Base-by-base conservation (phyloP, 2,888 invertebrate genomes). In the Taphrorychus bicolor region DNA sequence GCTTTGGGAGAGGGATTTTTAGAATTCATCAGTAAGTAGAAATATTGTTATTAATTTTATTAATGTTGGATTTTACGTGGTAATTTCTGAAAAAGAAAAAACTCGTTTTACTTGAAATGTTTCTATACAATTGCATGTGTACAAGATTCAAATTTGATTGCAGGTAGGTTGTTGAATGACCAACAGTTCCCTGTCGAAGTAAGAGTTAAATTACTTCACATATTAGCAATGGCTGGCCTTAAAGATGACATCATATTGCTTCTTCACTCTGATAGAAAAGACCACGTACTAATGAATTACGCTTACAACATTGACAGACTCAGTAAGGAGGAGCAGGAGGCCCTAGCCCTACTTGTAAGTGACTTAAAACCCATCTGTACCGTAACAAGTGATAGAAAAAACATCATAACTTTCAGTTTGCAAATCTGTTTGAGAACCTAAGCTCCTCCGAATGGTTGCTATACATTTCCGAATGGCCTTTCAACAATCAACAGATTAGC, bases 401-500 rank as follows among this genome's bases (percentile, higher is more conserved):
- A 32, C 11, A 3, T 32, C 11, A 9, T 11, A 32, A 45, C 24
- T 75, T 75, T 16, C 81, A 95, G 93, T 87, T 95, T 82, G 93
- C 93, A 82, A 96, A 96, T 83, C 87, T 96, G 83, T 96, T 95
- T 83, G 93, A 94, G 82, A 92, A 94, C 83, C 83, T 91, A 40
- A 92, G 92, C 72, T 91, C 94, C 65, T 94, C 95, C 0, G 96
- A 96, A 82, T 96, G 96, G 96, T 83, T 95, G 78, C 85, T 96
- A 76, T 96, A 96, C 84, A 96, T 96, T 81, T 95, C 95, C 57
- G 95, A 96, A 83, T 96, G 96, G 96, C 88, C 89, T 49, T 87
- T 87, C 78, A 87, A 88, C 75, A 90, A 89, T 11, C 90, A 89
- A 76, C 87, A 87, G 73, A 89, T 92, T 69, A 94, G 94, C 79